A percentile compares a stretch with the other conserved stretches of the same genome.
phyloP scores from a whole-genome alignment of 2,113 vertebrate genomes.

The Spizaetus ornatus region DNA sequence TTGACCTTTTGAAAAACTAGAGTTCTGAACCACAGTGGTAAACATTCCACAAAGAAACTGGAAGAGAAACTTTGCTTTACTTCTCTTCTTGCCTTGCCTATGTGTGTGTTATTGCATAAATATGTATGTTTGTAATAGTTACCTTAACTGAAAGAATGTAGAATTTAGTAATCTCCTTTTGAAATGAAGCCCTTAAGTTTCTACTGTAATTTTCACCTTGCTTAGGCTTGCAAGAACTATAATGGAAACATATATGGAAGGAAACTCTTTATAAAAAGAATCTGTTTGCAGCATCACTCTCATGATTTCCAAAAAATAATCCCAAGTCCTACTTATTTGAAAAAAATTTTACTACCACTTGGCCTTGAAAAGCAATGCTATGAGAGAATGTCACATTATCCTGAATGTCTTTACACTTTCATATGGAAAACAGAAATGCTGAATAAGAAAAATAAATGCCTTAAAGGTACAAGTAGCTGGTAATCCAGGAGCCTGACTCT shows the following conservation, averaged over 20 bases:
- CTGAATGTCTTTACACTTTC: background rate
- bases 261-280: background rate
- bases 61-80: background rate
- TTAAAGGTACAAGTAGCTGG: background rate
- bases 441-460: background rate
- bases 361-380: background rate
- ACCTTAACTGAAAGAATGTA: too few relatives aligned
- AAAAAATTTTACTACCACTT: background rate
- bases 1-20: background rate
- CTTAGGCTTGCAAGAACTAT: background rate
- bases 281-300: background rate
- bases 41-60: background rate
- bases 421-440: background rate
- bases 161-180: too few relatives aligned
- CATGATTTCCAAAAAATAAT: background rate
- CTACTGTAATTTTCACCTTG: background rate
- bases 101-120: background rate
- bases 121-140: background rate
- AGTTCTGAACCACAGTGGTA: background rate
- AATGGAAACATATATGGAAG: background rate
- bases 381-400: background rate
- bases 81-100: background rate
- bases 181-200: background rate
- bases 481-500: background rate
- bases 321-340: background rate